Conservation (phyloP, 2,797 vertebrate genomes). For the Petrocephalus schoutedeni region DNA sequence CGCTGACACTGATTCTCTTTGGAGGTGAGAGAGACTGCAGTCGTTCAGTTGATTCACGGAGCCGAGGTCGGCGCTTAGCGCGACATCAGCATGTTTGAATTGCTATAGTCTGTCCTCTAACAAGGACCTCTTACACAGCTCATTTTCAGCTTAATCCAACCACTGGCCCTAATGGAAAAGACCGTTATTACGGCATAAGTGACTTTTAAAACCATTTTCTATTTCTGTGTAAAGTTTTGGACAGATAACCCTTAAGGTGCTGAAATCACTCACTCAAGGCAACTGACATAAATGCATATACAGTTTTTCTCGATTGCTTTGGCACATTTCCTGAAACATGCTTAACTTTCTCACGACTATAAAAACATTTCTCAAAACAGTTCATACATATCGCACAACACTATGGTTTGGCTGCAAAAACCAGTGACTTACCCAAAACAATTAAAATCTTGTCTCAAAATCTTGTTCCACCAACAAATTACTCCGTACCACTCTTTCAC, state of each 20-base stretch:
- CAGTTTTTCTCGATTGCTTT: no score
- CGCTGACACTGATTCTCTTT: conserved; percentile 73
- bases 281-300: background rate
- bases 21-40: conserved; percentile 44
- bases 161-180: conserved; percentile 21
- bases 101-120: conserved; percentile 52
- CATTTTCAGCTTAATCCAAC: conserved; percentile 34
- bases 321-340: no score
- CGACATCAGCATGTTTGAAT: conserved; percentile 52
- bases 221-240: background rate
- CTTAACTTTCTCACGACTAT: no score
- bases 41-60: conserved; percentile 35
- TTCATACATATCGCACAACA: no score
- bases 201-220: background rate
- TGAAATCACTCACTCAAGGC: background rate
- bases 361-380: no score
- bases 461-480: no score
- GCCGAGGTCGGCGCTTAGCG: conserved; percentile 44
- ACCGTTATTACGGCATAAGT: background rate
- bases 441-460: no score
- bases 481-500: background rate
- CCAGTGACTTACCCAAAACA: no score
- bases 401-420: no score
- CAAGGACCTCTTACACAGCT: conserved; percentile 53
- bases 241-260: background rate